Conservation (phyloP, 92 coral and sea anemone genomes). For the Epizoanthus rinbou region DNA sequence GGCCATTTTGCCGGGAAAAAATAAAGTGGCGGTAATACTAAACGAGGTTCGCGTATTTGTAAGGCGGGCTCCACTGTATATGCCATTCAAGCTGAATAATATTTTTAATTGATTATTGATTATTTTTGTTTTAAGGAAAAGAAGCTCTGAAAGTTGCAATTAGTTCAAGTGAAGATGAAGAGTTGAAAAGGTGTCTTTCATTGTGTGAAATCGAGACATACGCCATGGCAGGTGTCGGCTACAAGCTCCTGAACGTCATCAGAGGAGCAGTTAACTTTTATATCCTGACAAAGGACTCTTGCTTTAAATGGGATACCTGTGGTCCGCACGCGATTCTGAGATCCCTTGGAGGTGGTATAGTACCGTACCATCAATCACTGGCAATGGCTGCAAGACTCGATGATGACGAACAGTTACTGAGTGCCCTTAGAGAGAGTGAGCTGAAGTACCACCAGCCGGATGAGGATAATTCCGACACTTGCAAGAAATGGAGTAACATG, state of each 20-base stretch:
- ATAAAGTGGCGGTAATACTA: too few relatives aligned
- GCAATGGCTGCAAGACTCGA: constrained; percentile 25
- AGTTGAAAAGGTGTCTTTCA: constrained; percentile 38
- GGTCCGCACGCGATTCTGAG: constrained; percentile 76
- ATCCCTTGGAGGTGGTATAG: constrained; percentile 71
- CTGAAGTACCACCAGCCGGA: constrained; percentile 65
- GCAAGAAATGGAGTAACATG: constrained; percentile 70
- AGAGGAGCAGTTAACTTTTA: constrained; percentile 63
- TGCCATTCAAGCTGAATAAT: too few relatives aligned
- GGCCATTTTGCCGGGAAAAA: too few relatives aligned
- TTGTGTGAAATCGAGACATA: constrained; percentile 40
- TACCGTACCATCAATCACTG: constrained; percentile 46
- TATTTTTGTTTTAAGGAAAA: background rate
- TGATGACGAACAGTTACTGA: constrained; percentile 10
- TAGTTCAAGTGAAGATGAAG: constrained; percentile 65
- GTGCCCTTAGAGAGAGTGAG: constrained; percentile 45
- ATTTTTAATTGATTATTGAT: background rate
- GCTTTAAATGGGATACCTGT: constrained; percentile 85
- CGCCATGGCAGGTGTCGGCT: constrained; percentile 71
- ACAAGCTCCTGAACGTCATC: constrained; percentile 73
- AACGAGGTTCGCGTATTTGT: too few relatives aligned
- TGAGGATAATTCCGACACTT: constrained; percentile 22
- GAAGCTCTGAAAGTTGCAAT: constrained; percentile 47
- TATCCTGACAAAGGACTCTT: constrained; percentile 67
- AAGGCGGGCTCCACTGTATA: too few relatives aligned